phyloP scores from a whole-genome alignment of 1,140 invertebrate genomes.

The Oryctes rhinoceros region DNA sequence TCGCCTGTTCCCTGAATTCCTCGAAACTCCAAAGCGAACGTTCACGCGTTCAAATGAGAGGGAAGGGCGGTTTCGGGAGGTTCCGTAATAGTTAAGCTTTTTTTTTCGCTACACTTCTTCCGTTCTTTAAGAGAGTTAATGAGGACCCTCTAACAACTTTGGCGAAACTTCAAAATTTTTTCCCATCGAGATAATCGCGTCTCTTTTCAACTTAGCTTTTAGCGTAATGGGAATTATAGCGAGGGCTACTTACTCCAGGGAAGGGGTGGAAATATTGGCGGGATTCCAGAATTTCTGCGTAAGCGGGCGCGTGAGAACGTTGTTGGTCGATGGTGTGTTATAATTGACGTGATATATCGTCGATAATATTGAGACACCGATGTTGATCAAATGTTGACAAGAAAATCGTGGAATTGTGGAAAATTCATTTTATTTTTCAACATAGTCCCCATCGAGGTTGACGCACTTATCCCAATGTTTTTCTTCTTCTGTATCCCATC shows the following conservation, averaged over 20 bases:
- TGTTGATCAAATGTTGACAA: too few relatives aligned
- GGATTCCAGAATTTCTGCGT: background rate
- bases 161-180: background rate
- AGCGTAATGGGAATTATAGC: background rate
- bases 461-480: too few relatives aligned
- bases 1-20: background rate
- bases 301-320: background rate
- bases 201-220: constrained; percentile 3
- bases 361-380: background rate
- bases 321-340: background rate
- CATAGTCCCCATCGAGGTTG: too few relatives aligned
- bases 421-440: too few relatives aligned
- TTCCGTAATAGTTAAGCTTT: background rate
- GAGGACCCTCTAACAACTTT: constrained; percentile 8
- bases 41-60: background rate
- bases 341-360: background rate
- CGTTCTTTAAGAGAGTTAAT: background rate
- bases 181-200: background rate
- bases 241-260: background rate
- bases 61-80: background rate
- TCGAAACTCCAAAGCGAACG: background rate
- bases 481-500: too few relatives aligned
- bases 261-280: background rate
- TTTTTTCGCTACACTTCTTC: background rate
- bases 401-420: too few relatives aligned